A percentile compares a stretch with the other conserved stretches of the same genome.
These are phyloP conservation scores for Hafferia zeledoni DNA, from an alignment of 2,797 vertebrate genomes.

Conservation along the genomic window DNA sequence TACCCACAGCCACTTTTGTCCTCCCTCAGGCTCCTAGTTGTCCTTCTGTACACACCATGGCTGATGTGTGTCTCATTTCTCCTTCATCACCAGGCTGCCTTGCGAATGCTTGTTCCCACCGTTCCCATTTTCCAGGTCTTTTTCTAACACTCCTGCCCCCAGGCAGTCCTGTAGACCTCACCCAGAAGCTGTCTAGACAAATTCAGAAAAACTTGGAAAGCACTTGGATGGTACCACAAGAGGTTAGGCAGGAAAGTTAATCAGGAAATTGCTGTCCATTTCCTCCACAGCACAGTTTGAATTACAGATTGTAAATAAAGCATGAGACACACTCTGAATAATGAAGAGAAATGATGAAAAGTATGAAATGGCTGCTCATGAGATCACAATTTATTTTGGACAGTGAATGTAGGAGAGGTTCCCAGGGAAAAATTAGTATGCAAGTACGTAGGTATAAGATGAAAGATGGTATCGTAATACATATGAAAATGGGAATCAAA, in stretches of 20 bases:
- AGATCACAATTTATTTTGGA: slow-evolving; percentile 45
- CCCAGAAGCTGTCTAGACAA: slow-evolving; percentile 34
- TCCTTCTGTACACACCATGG: neutral
- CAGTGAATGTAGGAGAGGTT: slow-evolving; percentile 25
- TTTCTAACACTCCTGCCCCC: neutral
- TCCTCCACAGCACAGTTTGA: slow-evolving; percentile 29
- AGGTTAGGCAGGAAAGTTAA: slow-evolving; percentile 33
- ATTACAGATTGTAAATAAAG: slow-evolving; percentile 16
- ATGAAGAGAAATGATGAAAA: slow-evolving; percentile 31
- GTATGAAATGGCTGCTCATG: slow-evolving; percentile 35
- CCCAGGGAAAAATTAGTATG: slow-evolving; percentile 38
- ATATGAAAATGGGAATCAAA: slow-evolving; percentile 47
- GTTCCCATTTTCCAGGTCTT: neutral
- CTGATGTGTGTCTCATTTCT: neutral
- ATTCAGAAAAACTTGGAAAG: slow-evolving; percentile 28
- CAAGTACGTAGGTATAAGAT: slow-evolving; percentile 36
- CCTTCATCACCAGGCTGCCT: neutral
- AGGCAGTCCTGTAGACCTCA: neutral
- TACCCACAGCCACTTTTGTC: neutral
- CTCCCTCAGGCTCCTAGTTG: neutral
- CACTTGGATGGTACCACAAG: neutral
- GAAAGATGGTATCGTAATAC: slow-evolving; percentile 45
- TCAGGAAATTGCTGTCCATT: slow-evolving; percentile 48
- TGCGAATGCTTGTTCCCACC: neutral
- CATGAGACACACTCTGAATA: slow-evolving; percentile 15